Percentiles rank a stretch among this genome's conserved stretches.
Conservation (phyloP, 2,888 invertebrate genomes). For the Andricus curvator region DNA sequence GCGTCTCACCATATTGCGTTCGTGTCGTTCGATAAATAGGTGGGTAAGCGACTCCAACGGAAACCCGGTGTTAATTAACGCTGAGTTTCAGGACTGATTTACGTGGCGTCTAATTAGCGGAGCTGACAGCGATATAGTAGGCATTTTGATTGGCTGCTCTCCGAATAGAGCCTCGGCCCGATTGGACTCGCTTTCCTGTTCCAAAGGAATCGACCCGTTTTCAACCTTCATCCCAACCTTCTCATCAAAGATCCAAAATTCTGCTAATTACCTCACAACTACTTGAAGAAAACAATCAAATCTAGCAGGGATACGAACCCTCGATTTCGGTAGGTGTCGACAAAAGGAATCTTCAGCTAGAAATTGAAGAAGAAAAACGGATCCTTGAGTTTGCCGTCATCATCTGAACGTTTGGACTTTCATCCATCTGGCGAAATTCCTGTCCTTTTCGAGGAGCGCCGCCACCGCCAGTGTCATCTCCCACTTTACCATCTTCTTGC, state of each 20-base stretch:
- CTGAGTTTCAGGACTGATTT: conserved; percentile 78
- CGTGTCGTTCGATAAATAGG: conserved; percentile 73
- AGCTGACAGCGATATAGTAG: conserved; percentile 76
- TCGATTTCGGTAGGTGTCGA: background rate
- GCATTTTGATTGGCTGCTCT: conserved; percentile 76
- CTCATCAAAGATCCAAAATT: conserved; percentile 41
- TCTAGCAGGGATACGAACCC: background rate
- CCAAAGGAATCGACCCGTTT: conserved; percentile 69
- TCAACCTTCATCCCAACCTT: conserved; percentile 51
- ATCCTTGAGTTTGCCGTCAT: background rate
- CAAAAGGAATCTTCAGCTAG: background rate
- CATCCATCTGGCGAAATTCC: conserved; percentile 15
- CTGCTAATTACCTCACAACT: conserved; percentile 1
- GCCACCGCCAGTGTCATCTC: conserved; percentile 18
- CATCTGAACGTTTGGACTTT: background rate
- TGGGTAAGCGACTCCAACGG: conserved; percentile 73
- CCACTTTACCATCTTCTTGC: conserved; percentile 56
- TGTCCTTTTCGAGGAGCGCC: conserved; percentile 3
- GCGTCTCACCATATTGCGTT: conserved; percentile 63
- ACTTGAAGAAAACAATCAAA: background rate
- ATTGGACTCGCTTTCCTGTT: conserved; percentile 72
- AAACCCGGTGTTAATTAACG: conserved; percentile 77
- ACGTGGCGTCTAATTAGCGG: conserved; percentile 78
- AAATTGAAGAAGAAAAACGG: background rate
- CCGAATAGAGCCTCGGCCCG: conserved; percentile 67